Conservation (phyloP, 2,797 vertebrate genomes). For the Oryzias dopingdopingensis region DNA sequence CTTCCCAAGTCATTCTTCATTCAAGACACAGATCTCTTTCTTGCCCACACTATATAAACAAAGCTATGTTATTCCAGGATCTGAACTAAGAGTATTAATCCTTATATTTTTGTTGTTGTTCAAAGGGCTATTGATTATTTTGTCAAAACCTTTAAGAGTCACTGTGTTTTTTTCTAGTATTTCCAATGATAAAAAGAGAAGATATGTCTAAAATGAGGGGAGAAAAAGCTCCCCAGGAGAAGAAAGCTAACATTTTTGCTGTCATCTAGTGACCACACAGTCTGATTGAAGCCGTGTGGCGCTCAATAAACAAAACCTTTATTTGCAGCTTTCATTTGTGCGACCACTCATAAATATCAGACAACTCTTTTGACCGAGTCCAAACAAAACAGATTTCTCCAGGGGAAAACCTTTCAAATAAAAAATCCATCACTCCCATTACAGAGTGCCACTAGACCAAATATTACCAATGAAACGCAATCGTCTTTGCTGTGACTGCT, state of each 20-base stretch:
- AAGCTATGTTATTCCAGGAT: conserved; percentile 55
- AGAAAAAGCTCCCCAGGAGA: background rate
- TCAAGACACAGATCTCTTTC: conserved; percentile 35
- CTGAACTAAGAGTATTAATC: conserved; percentile 29
- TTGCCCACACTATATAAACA: conserved; percentile 48
- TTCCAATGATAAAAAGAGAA: background rate
- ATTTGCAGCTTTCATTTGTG: conserved; percentile 17
- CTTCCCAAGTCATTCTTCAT: conserved; percentile 57
- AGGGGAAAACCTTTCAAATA: conserved; percentile 21
- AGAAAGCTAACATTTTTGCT: background rate
- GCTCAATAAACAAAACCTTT: conserved; percentile 25
- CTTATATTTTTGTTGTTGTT: conserved; percentile 20
- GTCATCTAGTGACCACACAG: conserved; percentile 3
- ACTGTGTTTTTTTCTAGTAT: background rate
- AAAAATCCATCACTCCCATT: conserved; percentile 39
- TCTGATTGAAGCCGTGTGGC: conserved; percentile 26
- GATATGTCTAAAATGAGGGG: no score
- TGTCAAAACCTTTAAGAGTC: conserved; percentile 27
- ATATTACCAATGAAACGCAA: conserved; percentile 54
- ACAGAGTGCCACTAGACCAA: conserved; percentile 34
- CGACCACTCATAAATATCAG: conserved; percentile 18
- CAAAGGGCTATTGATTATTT: conserved; percentile 19
- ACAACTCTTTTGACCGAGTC: conserved; percentile 29
- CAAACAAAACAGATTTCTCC: conserved; percentile 37
- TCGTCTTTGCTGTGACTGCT: conserved; percentile 28